These are phyloP conservation scores for Glomeris marginata DNA, from an alignment of 2,888 invertebrate genomes.

Conservation along the genomic window DNA sequence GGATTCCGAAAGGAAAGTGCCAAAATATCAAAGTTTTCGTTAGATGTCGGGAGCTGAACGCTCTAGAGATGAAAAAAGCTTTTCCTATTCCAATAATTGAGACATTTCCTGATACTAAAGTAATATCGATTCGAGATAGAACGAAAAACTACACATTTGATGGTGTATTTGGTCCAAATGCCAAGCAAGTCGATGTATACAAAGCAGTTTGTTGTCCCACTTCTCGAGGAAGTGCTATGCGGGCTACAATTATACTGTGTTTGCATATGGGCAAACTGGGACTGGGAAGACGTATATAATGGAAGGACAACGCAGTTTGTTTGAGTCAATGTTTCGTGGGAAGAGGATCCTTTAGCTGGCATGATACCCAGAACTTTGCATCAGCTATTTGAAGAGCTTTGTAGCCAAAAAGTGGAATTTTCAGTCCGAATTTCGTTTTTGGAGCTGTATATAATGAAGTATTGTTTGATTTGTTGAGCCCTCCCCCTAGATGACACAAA, in stretches of 20 bases:
- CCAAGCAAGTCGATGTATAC: conserved; percentile 79
- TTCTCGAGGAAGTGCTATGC: conserved; percentile 79
- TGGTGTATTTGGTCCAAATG: conserved; percentile 61
- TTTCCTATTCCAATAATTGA: conserved; percentile 54
- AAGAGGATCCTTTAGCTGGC: conserved; percentile 75
- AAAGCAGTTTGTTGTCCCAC: conserved; percentile 68
- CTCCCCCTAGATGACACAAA: conserved; percentile 49
- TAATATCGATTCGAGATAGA: conserved; percentile 47
- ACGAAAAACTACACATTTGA: conserved; percentile 64
- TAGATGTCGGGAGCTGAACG: conserved; percentile 45
- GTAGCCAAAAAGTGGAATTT: conserved; percentile 59
- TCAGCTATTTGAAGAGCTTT: conserved; percentile 77
- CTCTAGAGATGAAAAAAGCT: conserved; percentile 49
- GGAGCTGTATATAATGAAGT: conserved; percentile 96
- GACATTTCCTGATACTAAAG: conserved; percentile 38
- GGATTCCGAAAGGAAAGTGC: conserved; percentile 3
- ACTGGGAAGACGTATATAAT: conserved; percentile 94
- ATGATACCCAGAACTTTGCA: conserved; percentile 82
- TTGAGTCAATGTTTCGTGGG: conserved; percentile 48
- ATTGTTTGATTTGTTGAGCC: conserved; percentile 72
- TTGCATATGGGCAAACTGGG: conserved; percentile 46
- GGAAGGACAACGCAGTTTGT: conserved; percentile 57
- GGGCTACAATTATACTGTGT: conserved; percentile 96
- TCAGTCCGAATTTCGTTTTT: conserved; percentile 83
- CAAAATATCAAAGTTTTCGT: conserved; percentile 15